Evolutionary conservation across 2,113 vertebrate genomes (phyloP), one percentile per base, ranked within the genome.

Genomic region (Castor canadensis): DNA sequence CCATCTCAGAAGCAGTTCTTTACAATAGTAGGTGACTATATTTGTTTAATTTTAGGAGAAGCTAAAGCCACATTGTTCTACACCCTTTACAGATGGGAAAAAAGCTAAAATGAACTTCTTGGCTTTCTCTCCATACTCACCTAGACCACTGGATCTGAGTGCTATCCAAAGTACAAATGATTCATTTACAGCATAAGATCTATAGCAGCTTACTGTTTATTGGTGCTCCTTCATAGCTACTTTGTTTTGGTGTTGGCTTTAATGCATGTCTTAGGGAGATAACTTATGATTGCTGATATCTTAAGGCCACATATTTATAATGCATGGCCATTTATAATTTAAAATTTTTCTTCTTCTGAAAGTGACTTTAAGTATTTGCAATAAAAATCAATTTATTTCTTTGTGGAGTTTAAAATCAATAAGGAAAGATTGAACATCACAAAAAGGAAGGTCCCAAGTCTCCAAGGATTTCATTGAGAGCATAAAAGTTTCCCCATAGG

Each of bases 261-360:
- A 94, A 95, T 79, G 56, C 35, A 5, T 54, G 35, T 93, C 69
- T 95, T 40, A 87, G 83, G 47, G 40, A 91, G 10, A 94, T n/a
- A 90, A 83, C n/a, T 92, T 84, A 54, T 40, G 35, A 83, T 26
- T 86, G 38, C 58, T 94, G 45, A 91, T 95, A 71, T 79, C 64
- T 85, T 90, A 90, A 90, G 86, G 24, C 52, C 64, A 71, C 69
- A 93, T 72, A 95, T 95, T 93, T 96, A 96, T 96, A 94, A 96
- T 91, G 95, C 62, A 96, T 94, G 58, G 52, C 11, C 56, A 86
- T 69, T 86, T 96, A 94, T 93, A 94, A 91, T 94, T 96, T 94
- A 95, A 10, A 64, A 69, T 64, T 64, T 85, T 60, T 26, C 69
- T 95, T 87, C 67, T 95, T 95, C 30, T 22, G 69, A 92, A 97